A percentile compares a stretch with the other conserved stretches of the same genome.
Conservation (phyloP, 2,888 invertebrate species). For the Macrophya alboannulata region DNA sequence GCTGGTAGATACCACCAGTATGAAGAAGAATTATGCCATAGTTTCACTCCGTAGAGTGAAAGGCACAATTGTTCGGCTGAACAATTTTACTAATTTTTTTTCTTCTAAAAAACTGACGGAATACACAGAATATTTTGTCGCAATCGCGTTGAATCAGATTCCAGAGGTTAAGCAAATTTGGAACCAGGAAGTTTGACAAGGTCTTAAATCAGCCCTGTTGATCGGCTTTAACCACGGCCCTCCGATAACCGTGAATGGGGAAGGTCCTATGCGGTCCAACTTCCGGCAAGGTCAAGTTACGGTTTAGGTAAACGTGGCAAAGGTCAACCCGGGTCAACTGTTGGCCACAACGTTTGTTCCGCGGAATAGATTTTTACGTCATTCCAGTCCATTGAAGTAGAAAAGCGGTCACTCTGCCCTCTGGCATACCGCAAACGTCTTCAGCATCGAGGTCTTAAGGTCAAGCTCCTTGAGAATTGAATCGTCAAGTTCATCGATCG, state of each 20-base stretch:
- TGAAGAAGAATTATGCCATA: not conserved
- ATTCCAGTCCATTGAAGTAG: conserved; percentile 48
- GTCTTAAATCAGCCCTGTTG: conserved; percentile 19
- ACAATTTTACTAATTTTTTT: not conserved
- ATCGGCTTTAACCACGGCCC: conserved; percentile 26
- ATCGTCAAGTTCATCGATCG: conserved; percentile 10
- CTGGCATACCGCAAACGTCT: conserved; percentile 14
- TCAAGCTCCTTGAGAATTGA: not conserved
- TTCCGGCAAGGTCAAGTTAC: conserved; percentile 32
- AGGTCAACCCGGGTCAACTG: conserved; percentile 45
- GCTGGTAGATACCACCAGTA: conserved; percentile 12
- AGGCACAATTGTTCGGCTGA: not conserved
- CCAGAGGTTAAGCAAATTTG: not conserved
- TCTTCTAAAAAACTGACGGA: not conserved
- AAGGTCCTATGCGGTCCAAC: conserved; percentile 20
- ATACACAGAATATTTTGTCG: not conserved
- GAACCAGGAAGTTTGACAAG: not conserved
- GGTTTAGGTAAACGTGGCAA: conserved; percentile 35
- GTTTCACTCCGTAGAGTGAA: not conserved
- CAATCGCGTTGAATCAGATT: not conserved
- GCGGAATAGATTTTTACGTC: conserved; percentile 48
- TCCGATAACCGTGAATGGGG: conserved; percentile 23
- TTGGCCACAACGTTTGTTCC: conserved; percentile 39
- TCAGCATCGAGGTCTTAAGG: conserved; percentile 24
- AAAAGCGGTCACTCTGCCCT: conserved; percentile 28